Base-by-base conservation (phyloP, 2,797 vertebrate genomes). In the Sebastes steindachneri region DNA sequence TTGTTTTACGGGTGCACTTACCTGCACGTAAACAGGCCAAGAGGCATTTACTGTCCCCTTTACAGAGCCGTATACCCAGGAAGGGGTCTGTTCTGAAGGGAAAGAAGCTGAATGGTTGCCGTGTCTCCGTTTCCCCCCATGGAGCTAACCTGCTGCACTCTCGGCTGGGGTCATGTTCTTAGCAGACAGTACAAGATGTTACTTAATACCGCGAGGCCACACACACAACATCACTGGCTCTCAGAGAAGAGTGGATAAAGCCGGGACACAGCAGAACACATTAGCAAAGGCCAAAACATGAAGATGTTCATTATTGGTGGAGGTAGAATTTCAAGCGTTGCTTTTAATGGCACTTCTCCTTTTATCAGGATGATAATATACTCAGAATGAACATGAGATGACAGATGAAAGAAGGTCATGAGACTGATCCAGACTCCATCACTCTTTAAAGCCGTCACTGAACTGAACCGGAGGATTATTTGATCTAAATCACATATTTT, bases 1-100 rank as follows among this genome's bases (percentile, higher is more conserved):
- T 88, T 92, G 87, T 93, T 92, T 91, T 85, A 86, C 68, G 55
- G 77, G 70, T 65, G 83, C 85, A 80, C 83, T 90, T 91, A 89
- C 53, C 84, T 77, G 60, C 66, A 78, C 62, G 53, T 84, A 84
- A 89, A 88, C 82, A 88, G 73, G 74, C 79, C 67, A 69, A 74
- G 63, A 84, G 57, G 66, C 85, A 88, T 89, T 92, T 72, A 84
- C 68, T 76, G 69, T 85, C 77, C 68, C 66, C 77, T 86, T 86
- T 71, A 82, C 37, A 66, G 79, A 83, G 70, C 21, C 55, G 23
- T 65, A 33, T 26, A 85, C 73, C 45, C 28, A 79, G 79, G 62
- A 67, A 73, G 37, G 76, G 28, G 71, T 74, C 73, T 51, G 74
- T 77, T 78, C 75, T 83, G 53, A 68, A 53, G 53, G 60, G 23